Conservation (phyloP, 2,113 vertebrate genomes). For the Silurus asotus region DNA sequence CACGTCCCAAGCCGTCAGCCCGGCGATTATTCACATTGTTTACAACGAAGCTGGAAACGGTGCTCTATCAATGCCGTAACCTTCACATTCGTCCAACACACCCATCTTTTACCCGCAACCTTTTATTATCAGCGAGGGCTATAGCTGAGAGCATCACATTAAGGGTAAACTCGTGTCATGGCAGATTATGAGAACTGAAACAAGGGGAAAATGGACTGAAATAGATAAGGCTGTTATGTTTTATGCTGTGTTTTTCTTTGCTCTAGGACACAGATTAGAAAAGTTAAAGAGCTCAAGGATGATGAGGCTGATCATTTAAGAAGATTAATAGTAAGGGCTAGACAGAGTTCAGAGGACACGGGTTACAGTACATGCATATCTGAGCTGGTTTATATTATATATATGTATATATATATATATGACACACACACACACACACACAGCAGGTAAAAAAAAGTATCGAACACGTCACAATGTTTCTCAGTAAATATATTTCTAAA, state of each 20-base stretch:
- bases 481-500: no score
- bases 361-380: not conserved
- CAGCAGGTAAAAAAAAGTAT: no score
- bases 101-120: slow-evolving; percentile 33
- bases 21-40: slow-evolving; percentile 43
- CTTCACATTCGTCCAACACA: slow-evolving; percentile 27
- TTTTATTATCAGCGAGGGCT: slow-evolving; percentile 33
- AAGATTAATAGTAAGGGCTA: slow-evolving; percentile 46
- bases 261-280: slow-evolving; percentile 42
- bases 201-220: slow-evolving; percentile 34
- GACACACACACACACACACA: no score
- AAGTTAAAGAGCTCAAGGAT: slow-evolving; percentile 31
- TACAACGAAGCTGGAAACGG: slow-evolving; percentile 37
- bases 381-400: not conserved
- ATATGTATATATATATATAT: not conserved
- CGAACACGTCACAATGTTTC: no score
- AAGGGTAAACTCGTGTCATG: slow-evolving; percentile 19
- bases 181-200: slow-evolving; percentile 35
- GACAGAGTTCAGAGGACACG: slow-evolving; percentile 45
- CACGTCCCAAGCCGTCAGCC: not conserved
- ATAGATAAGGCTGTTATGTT: slow-evolving; percentile 39
- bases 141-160: slow-evolving; percentile 28
- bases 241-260: slow-evolving; percentile 10
- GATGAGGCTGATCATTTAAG: slow-evolving; percentile 55
- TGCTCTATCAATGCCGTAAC: slow-evolving; percentile 41